phyloP scores from a whole-genome alignment of 2,888 invertebrate species.

The Parthenolecanium corni region DNA sequence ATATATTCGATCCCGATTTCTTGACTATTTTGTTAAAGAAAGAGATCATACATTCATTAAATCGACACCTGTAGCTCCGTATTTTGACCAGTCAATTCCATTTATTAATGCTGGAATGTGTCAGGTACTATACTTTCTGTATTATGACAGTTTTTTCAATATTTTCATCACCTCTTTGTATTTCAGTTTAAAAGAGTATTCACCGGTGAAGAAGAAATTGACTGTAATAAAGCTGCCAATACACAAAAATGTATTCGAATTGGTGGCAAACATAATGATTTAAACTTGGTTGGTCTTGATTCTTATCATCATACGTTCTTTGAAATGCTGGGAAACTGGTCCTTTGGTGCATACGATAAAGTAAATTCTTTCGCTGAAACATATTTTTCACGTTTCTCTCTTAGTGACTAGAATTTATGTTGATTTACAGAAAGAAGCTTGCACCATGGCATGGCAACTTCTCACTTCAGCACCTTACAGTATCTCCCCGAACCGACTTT shows the following conservation, averaged over 20 bases:
- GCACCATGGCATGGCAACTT: constrained; percentile 75
- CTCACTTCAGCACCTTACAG: constrained; percentile 65
- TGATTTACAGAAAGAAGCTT: constrained; percentile 64
- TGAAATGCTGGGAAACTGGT: constrained; percentile 98
- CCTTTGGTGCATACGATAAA: constrained; percentile 91
- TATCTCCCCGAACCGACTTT: constrained; percentile 61
- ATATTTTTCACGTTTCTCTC: background rate
- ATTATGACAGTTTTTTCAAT: background rate
- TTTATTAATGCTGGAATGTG: constrained; percentile 98
- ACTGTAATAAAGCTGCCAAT: constrained; percentile 59
- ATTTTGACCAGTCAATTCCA: constrained; percentile 72
- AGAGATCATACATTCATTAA: constrained; percentile 65
- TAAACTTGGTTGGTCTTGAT: constrained; percentile 79
- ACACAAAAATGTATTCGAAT: constrained; percentile 90
- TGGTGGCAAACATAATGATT: constrained; percentile 91
- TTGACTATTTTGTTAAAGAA: constrained; percentile 68
- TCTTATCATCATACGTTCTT: constrained; percentile 94
- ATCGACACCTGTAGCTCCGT: constrained; percentile 80
- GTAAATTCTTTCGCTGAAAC: constrained; percentile 42
- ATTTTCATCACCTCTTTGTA: background rate
- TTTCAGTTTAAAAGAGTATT: constrained; percentile 87
- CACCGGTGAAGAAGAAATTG: constrained; percentile 56
- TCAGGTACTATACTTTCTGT: constrained; percentile 55
- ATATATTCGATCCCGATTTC: constrained; percentile 55
- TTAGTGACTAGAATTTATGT: constrained; percentile 21